Percentiles rank a stretch among this genome's conserved stretches.
phyloP scores from a whole-genome alignment of 2,888 invertebrate genomes.

The Dasypogon diadema region DNA sequence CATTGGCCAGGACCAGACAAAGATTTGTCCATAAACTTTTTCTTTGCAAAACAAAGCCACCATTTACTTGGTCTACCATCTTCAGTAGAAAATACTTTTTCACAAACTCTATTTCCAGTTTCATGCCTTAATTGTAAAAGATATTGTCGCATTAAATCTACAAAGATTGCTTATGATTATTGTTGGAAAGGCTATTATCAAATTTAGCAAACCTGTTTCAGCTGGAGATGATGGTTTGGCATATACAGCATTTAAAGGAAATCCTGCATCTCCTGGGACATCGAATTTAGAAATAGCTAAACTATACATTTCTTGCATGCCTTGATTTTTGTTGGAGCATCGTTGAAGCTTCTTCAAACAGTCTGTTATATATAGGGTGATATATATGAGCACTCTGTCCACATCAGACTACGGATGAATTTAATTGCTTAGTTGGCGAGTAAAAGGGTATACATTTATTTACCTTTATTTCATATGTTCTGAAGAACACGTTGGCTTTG shows the following conservation, averaged over 20 bases:
- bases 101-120: slow-evolving; percentile 90
- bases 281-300: slow-evolving; percentile 95
- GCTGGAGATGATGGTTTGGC: slow-evolving; percentile 82
- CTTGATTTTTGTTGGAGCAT: slow-evolving; percentile 90
- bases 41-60: slow-evolving; percentile 99
- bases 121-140: slow-evolving; percentile 95
- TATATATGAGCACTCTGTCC: slow-evolving; percentile 96
- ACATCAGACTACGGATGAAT: slow-evolving; percentile 83
- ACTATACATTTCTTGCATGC: slow-evolving; percentile 95
- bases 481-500: slow-evolving; percentile 99
- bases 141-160: slow-evolving; percentile 93
- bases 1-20: slow-evolving; percentile 71
- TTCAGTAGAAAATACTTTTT: slow-evolving; percentile 88
- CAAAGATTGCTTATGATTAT: slow-evolving; percentile 59
- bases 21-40: slow-evolving; percentile 99
- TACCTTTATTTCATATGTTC: slow-evolving; percentile 98
- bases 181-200: no score
- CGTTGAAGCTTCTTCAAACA: slow-evolving; percentile 95
- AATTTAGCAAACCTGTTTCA: slow-evolving; percentile 78
- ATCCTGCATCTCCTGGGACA: slow-evolving; percentile 94
- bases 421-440: not conserved
- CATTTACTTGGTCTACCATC: slow-evolving; percentile 98
- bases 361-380: slow-evolving; percentile 97
- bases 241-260: slow-evolving; percentile 96
- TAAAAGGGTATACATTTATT: not conserved